Percentiles rank a stretch among this genome's conserved stretches.
Conservation (phyloP, 2,888 invertebrate species). For the Hypercompe scribonia region DNA sequence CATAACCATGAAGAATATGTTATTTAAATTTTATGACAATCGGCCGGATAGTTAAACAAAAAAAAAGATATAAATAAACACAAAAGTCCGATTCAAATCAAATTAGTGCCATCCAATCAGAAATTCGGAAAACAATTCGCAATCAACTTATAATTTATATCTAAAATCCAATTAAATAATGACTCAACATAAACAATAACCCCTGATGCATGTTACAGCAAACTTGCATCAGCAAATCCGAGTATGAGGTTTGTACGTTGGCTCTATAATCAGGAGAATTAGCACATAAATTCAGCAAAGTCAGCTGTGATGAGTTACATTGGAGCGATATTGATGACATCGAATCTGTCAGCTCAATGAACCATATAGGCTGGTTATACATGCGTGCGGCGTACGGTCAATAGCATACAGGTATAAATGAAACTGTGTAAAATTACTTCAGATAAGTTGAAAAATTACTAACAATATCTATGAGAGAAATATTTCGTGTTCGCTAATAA, state of each 20-base stretch:
- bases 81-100: neutral
- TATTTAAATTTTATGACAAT: too few species aligned
- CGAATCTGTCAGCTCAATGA: neutral
- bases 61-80: neutral
- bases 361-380: neutral
- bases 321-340: neutral
- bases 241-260: neutral
- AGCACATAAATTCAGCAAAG: conserved; percentile 13
- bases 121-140: neutral
- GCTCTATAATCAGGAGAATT: conserved; percentile 13
- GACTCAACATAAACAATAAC: neutral
- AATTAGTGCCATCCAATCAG: neutral
- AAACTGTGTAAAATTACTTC: neutral
- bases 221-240: conserved; percentile 1
- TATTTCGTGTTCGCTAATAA: neutral
- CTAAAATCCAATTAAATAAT: neutral
- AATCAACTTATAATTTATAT: neutral
- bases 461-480: neutral
- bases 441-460: neutral
- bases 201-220: neutral
- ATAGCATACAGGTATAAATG: neutral
- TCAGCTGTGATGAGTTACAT: conserved; percentile 1
- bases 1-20: too few species aligned
- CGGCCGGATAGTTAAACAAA: neutral
- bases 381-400: neutral